These are phyloP conservation scores for Junco hyemalis DNA, from an alignment of 2,113 vertebrate genomes.

Conservation along the genomic window DNA sequence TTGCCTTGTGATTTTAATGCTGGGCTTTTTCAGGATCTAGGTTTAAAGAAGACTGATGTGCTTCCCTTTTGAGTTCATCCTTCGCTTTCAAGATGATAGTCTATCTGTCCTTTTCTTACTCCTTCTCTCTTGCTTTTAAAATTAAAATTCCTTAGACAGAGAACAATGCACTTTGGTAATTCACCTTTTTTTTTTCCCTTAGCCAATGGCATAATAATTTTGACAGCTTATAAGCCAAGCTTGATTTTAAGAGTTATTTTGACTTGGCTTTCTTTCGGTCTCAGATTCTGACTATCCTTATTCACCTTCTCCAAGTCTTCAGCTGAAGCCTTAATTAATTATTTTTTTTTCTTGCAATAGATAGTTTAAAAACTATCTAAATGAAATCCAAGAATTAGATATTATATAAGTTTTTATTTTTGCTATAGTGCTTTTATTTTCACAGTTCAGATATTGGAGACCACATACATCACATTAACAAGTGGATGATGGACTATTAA, in stretches of 20 bases:
- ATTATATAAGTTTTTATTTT: neutral
- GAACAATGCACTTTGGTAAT: neutral
- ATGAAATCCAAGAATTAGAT: neutral
- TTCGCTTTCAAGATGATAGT: neutral
- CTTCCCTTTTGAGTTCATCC: neutral
- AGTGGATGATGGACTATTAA: neutral
- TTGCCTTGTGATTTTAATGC: neutral
- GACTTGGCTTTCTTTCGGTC: constrained; percentile 11
- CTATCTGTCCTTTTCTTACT: neutral
- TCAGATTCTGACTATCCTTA: neutral
- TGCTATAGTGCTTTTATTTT: neutral
- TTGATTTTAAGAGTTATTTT: constrained; percentile 28
- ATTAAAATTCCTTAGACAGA: neutral
- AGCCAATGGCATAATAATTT: constrained; percentile 6
- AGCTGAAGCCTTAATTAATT: neutral
- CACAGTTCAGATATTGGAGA: neutral
- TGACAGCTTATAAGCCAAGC: neutral
- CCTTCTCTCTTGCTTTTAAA: neutral
- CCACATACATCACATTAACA: accelerated
- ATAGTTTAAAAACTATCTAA: neutral
- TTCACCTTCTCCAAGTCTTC: constrained; percentile 2
- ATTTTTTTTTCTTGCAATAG: neutral
- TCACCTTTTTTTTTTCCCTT: neutral
- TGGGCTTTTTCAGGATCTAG: neutral
- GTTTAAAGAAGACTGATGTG: neutral